Conservation (phyloP, 2,888 invertebrate genomes). For the Crematogaster levior region DNA sequence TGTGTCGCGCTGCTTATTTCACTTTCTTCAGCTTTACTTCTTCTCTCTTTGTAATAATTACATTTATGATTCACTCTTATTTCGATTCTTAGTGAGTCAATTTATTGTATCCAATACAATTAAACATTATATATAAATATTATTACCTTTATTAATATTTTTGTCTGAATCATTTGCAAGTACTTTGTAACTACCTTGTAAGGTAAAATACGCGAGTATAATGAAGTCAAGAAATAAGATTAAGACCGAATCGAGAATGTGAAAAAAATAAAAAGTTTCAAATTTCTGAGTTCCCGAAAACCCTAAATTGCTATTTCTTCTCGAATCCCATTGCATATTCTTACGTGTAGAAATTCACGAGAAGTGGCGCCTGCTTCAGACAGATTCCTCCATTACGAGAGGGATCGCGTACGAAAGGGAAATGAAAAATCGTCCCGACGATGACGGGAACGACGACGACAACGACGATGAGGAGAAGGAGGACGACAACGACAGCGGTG, state of each 20-base stretch:
- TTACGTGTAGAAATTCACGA: not conserved
- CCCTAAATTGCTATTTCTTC: not conserved
- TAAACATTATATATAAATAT: not conserved
- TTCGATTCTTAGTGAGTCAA: not conserved
- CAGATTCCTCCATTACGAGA: constrained; percentile 14
- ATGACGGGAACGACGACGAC: not conserved
- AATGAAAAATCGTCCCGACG: constrained; percentile 68
- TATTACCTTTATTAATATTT: not conserved
- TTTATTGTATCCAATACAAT: not conserved
- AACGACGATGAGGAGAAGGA: not conserved
- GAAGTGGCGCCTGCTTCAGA: constrained; percentile 43
- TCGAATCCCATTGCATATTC: not conserved
- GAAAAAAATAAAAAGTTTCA: not conserved
- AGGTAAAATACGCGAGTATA: not conserved
- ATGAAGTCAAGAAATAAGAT: not conserved
- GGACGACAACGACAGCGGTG: not conserved
- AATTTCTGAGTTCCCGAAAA: not conserved
- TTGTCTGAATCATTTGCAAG: not conserved
- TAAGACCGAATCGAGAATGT: not conserved
- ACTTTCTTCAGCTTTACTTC: constrained; percentile 64
- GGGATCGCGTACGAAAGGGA: constrained; percentile 67
- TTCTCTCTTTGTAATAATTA: constrained; percentile 38
- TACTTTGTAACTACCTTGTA: too few relatives aligned
- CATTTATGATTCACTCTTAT: not conserved
- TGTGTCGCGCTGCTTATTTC: constrained; percentile 62